Conservation (phyloP, 2,797 vertebrate genomes). For the Acrossocheilus wenchowensis region DNA sequence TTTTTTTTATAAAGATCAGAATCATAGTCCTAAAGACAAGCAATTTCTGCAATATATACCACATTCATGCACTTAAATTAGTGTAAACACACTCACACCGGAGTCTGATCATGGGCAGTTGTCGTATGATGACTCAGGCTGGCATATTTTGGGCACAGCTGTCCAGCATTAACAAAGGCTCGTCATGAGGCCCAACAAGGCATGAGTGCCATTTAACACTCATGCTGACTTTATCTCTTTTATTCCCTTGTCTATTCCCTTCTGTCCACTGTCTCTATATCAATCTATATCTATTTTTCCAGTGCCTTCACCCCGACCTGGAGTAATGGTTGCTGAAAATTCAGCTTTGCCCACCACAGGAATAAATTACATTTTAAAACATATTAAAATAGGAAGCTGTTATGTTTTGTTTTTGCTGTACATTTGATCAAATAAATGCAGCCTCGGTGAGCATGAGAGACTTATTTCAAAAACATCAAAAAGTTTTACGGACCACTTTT, state of each 20-base stretch:
- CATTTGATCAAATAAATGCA: background rate
- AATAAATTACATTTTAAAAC: background rate
- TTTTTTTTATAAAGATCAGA: background rate
- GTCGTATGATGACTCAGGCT: conserved; percentile 71
- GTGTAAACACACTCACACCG: conserved; percentile 30
- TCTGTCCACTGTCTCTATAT: conserved; percentile 24
- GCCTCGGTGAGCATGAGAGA: background rate
- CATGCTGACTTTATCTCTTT: conserved; percentile 39
- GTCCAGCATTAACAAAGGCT: conserved; percentile 70
- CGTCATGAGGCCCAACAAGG: conserved; percentile 59
- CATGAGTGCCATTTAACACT: conserved; percentile 63
- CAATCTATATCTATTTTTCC: conserved; percentile 32
- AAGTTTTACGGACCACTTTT: background rate
- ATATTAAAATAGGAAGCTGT: background rate
- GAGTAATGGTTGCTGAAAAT: background rate
- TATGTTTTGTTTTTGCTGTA: background rate
- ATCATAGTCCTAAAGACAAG: background rate
- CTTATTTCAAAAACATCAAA: background rate
- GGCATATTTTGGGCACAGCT: conserved; percentile 68
- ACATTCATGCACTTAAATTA: background rate
- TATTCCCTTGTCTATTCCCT: conserved; percentile 7
- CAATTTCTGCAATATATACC: background rate
- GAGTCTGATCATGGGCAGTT: conserved; percentile 40
- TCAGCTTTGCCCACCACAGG: background rate
- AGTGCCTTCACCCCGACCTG: background rate